Evolutionary conservation across 2,888 invertebrate genomes (phyloP).

Genomic region (Margaritifera margaritifera): DNA sequence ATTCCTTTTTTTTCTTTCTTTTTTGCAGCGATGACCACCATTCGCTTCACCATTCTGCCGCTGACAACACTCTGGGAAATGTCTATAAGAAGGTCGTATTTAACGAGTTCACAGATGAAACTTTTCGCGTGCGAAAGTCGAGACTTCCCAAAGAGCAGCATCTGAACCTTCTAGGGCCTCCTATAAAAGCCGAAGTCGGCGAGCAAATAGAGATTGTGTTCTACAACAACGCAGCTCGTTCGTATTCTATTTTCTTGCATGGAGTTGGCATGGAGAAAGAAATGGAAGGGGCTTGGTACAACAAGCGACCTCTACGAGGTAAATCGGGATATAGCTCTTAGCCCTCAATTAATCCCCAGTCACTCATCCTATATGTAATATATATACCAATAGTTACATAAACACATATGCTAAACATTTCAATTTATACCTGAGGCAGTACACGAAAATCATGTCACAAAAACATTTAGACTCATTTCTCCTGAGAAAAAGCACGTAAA

Average conservation of each 20-base stretch:
- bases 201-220: constrained; percentile 45
- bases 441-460: no score
- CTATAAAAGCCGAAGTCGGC: constrained; percentile 48
- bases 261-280: constrained; percentile 46
- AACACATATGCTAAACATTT: no score
- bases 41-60: constrained; percentile 25
- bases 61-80: constrained; percentile 38
- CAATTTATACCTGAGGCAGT: no score
- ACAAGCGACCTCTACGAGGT: constrained; percentile 1
- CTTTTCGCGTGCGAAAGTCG: constrained; percentile 30
- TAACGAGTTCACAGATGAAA: constrained; percentile 44
- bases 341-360: no score
- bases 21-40: constrained; percentile 32
- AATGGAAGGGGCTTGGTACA: constrained; percentile 43
- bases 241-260: constrained; percentile 50
- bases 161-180: constrained; percentile 51
- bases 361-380: no score
- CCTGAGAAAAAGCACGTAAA: no score
- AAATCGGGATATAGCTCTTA: no score
- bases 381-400: no score
- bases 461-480: no score
- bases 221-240: constrained; percentile 43
- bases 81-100: constrained; percentile 49
- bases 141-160: constrained; percentile 38
- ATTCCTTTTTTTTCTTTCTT: neutral